Evolutionary conservation across 92 coral and sea anemone genomes (phyloP), one percentile per base, ranked within the genome.

Genomic region (Paramuricea clavata): DNA sequence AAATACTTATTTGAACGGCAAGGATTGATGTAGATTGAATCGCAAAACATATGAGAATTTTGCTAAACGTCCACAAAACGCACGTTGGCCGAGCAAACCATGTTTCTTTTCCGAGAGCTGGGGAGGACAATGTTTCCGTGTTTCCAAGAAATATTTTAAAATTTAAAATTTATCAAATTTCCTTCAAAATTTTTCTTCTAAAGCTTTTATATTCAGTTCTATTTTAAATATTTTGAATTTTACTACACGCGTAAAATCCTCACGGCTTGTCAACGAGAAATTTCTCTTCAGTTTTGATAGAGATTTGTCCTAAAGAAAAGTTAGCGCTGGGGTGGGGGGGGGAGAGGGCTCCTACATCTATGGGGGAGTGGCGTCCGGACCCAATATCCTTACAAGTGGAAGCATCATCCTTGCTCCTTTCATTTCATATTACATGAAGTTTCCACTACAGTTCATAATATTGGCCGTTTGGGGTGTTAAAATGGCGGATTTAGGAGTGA

Each of bases 351-450:
- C 8, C 23, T 13, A 52, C n/a, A 52, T 13, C 19, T 13, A n/a
- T n/a, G n/a, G n/a, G n/a, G n/a, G n/a, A n/a, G n/a, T n/a, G n/a
- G n/a, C n/a, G n/a, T n/a, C 23, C 61, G 61, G n/a, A 52, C 2
- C 2, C 2, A 26, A 60, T 3, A n/a, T 60, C 12, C 32, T 0
- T 10, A 13, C 27, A 28, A 65, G 39, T 26, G 72, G 72, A 65
- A 11, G 22, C 72, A 16, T n/a, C 28, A 22, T 11, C 54, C 5
- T 23, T 54, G 1, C 12, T 25, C 67, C 1, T 28, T 23, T 28
- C 47, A 76, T 50, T 76, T 76, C 68, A 35, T 76, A 76, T 76
- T 76, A 52, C 82, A 76, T 54, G 68, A 76, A 13, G 60, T 76
- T 30, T 12, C 25, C 15, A 17, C 12, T 15, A 64, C 17, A 64